These are phyloP conservation scores for Diloba caeruleocephala DNA, from an alignment of 2,888 invertebrate species.

Conservation along the genomic window DNA sequence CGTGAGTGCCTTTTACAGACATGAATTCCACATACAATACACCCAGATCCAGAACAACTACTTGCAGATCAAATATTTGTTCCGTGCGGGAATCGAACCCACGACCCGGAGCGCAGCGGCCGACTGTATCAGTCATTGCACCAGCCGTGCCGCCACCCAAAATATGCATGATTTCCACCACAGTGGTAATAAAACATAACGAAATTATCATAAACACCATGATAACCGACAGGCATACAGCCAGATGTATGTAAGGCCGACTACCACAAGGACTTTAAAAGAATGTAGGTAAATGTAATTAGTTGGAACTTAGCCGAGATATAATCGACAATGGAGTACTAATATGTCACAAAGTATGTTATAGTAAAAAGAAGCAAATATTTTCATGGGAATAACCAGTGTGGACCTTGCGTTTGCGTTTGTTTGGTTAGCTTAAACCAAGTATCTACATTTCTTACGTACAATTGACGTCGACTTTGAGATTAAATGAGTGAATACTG, in stretches of 20 bases:
- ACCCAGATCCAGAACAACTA: too few species aligned
- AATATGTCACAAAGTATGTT: slow-evolving; percentile 47
- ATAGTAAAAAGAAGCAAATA: slow-evolving; percentile 54
- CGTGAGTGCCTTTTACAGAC: too few species aligned
- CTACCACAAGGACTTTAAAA: slow-evolving; percentile 38
- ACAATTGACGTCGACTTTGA: slow-evolving; percentile 31
- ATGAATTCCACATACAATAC: too few species aligned
- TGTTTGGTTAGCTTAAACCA: slow-evolving; percentile 9
- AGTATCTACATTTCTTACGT: slow-evolving; percentile 15
- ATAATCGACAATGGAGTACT: slow-evolving; percentile 57
- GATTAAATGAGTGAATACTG: slow-evolving; percentile 33
- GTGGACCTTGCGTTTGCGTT: slow-evolving; percentile 37
- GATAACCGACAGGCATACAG: slow-evolving; percentile 17
- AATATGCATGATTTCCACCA: too few species aligned
- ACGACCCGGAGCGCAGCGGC: too few species aligned
- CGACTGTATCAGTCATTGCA: too few species aligned
- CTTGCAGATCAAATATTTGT: too few species aligned
- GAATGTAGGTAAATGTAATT: slow-evolving; percentile 50
- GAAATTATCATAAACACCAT: too few species aligned
- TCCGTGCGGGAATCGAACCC: too few species aligned
- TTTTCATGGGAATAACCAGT: slow-evolving; percentile 61
- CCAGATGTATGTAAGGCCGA: slow-evolving; percentile 30
- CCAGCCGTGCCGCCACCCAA: too few species aligned
- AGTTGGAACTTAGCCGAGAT: slow-evolving; percentile 31
- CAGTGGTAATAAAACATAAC: too few species aligned